These are phyloP conservation scores for Anguilla japonica DNA, from an alignment of 2,113 vertebrate species.

Conservation along the genomic window DNA sequence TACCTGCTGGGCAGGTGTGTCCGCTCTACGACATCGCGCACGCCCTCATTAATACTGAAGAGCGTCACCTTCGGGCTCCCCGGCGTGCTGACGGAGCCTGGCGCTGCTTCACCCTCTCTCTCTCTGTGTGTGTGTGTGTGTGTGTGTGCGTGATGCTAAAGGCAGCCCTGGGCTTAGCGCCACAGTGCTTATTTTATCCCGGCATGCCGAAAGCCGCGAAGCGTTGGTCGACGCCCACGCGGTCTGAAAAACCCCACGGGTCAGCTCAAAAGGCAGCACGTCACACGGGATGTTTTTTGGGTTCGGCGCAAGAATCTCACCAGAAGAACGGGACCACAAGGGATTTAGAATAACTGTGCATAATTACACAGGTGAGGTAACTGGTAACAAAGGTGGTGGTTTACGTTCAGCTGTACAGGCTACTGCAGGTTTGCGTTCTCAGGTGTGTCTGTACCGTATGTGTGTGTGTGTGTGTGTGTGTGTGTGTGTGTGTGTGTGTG, in stretches of 20 bases:
- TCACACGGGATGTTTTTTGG: not conserved
- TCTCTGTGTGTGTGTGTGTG: not conserved
- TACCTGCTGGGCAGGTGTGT: constrained; percentile 56
- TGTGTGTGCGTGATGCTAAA: not conserved
- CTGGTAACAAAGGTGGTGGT: not conserved
- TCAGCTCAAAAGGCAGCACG: no score
- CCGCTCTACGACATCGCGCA: constrained; percentile 50
- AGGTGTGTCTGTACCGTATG: no score
- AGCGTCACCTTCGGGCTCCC: constrained; percentile 27
- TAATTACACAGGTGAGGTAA: not conserved
- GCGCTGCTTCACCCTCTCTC: not conserved
- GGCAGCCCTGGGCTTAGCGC: not conserved
- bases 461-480: no score
- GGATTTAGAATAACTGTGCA: not conserved
- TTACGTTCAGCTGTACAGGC: not conserved
- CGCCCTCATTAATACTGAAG: constrained; percentile 59
- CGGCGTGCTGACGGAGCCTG: not conserved
- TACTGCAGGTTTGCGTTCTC: not conserved
- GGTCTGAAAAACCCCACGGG: no score
- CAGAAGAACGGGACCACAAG: not conserved
- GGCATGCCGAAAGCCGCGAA: not conserved
- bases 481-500: no score
- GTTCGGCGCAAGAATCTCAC: no score
- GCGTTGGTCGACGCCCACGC: not conserved
- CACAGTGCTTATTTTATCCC: not conserved